Conservation (phyloP, 2,888 invertebrate species). For the Entomobrya multifasciata region DNA sequence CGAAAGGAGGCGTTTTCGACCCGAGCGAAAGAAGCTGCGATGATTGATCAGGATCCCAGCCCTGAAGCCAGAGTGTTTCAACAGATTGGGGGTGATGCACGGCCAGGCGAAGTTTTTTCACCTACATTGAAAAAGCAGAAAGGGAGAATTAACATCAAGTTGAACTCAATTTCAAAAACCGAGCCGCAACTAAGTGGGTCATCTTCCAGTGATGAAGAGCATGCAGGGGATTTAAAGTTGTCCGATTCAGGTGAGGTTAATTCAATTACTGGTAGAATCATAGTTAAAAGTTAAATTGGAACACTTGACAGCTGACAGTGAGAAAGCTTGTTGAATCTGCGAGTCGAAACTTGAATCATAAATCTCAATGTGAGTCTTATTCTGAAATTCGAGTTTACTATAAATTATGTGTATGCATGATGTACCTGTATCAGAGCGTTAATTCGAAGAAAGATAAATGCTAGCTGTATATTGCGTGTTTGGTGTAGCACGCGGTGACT, state of each 20-base stretch:
- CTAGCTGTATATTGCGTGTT: too few species aligned
- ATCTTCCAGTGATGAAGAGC: constrained; percentile 81
- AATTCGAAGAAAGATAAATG: too few species aligned
- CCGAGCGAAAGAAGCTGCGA: constrained; percentile 44
- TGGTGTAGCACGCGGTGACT: too few species aligned
- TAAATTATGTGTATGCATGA: too few species aligned
- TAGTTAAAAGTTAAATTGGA: background rate
- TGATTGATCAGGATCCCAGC: constrained; percentile 34
- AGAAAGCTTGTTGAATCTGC: too few species aligned
- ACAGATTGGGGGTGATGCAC: constrained; percentile 38
- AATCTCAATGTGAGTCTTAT: too few species aligned
- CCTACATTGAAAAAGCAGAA: constrained; percentile 76
- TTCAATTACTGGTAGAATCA: too few species aligned
- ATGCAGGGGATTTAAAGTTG: constrained; percentile 74
- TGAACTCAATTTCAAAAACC: constrained; percentile 77
- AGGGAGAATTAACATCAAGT: constrained; percentile 79
- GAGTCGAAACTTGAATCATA: too few species aligned
- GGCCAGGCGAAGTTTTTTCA: constrained; percentile 59
- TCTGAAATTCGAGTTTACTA: too few species aligned
- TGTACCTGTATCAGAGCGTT: too few species aligned
- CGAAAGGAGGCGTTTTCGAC: constrained; percentile 41
- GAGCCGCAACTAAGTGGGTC: constrained; percentile 81
- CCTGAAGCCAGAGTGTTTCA: constrained; percentile 63
- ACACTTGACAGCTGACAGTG: too few species aligned
- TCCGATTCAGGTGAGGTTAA: constrained; percentile 65